Base-by-base conservation (phyloP, 2,888 invertebrate genomes). In the Cordylochernes scorpioides region DNA sequence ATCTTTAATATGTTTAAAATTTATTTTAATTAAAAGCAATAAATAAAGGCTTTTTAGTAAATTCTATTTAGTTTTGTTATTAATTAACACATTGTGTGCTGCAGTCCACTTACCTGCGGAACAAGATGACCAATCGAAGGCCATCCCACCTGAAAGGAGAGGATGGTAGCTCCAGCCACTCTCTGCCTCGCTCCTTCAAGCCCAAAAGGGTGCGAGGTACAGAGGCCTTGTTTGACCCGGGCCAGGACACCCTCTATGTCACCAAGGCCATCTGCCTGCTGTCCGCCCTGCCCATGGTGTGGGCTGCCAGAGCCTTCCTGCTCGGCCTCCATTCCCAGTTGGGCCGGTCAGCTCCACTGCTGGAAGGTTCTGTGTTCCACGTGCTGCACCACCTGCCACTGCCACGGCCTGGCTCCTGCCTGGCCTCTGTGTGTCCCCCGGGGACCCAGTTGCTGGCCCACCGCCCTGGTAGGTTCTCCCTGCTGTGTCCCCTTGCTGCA, bases 341-440 rank as follows among this genome's bases (percentile, higher is more conserved):
- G 27, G 43, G 46, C 5, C 37, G 43, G 18, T 42, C 45, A 9
- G 41, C 45, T 17, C 44, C 59, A 26, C 51, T 80, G 44, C 61
- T 88, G 32, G 91, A 91, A 58, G 77, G 80, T 35, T 84, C 80
- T 57, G 77, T 94, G 7, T 88, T 82, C 57, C 88, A 88, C 58
- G 62, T 91, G 41, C 62, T 94, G 28, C 82, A 84, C 57, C 86
- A 91, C 60, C 77, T 91, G 32, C 73, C 72, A 47, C 63, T 84
- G 44, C 91, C 91, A 24, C 63, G 71, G 31, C 68, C 77, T 2
- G 88, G 88, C 9, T 72, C 78, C 50, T 80, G 82, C 36, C 62
- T 88, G 46, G 59, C 53, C 45, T 60, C 57, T 59, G 69, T 46
- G 58, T 75, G 44, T 43, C 42, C 49, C 43, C 42, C 49, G 33